Evolutionary conservation across 2,797 vertebrate genomes (phyloP), one percentile per base, ranked within the genome.

Genomic region (Pseudocheirus occidentalis): DNA sequence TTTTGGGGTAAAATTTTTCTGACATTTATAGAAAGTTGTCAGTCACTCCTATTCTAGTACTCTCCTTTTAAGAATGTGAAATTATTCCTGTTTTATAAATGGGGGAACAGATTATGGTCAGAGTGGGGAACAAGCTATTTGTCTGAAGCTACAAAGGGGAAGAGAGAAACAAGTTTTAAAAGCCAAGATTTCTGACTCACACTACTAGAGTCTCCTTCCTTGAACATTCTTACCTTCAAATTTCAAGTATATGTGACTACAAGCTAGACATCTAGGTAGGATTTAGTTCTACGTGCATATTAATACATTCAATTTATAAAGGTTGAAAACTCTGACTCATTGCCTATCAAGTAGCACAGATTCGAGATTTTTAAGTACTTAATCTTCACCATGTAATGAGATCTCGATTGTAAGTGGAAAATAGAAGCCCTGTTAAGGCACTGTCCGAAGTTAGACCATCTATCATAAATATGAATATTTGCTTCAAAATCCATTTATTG

Each of bases 301-400:
- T 97, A 97, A 98, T 93, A 73, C 29, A 34, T 92, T 95, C 94
- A 94, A 92, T 95, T 93, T 98, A 95, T 92, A 96, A 98, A 97
- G 96, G 94, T 94, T 96, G 92, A 94, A 97, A 97, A 91, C 94
- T 98, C 95, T 96, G 92, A 98, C 94, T 97, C 95, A 97, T 95
- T 95, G 91, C 94, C 96, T 92, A 94, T 97, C 92, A 95, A 92
- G 92, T 95, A 97, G 95, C 62, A 97, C 93, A 96, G 95, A 97
- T 97, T 96, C 34, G 94, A 97, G 92, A 96, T 73, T 96, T 97
- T 96, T 97, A 97, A 97, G 96, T 97, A 97, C 90, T 97, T 97
- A 95, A 96, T 97, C 96, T 97, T 92, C 91, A 96, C 96, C 91
- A 89, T 94, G 95, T 93, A 97, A 97, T 97, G 94, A 98, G 96